phyloP scores from a whole-genome alignment of 2,797 vertebrate genomes.

The Emydoidea blandingii region DNA sequence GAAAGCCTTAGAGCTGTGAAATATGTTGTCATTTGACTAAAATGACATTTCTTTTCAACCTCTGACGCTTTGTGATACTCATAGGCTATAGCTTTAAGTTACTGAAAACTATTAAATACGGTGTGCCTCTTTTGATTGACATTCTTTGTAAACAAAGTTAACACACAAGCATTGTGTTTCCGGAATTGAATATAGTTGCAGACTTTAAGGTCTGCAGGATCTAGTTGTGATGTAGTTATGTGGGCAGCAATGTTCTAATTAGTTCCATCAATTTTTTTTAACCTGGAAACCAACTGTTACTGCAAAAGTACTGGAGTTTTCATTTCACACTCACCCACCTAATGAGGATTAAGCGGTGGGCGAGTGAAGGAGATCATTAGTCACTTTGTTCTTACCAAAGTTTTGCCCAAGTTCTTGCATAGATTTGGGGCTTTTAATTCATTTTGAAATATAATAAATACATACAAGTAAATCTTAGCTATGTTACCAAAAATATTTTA shows the following conservation, averaged over 20 bases:
- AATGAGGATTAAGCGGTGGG: conserved; percentile 2
- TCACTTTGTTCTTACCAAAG: conserved; percentile 7
- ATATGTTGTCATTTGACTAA: neutral
- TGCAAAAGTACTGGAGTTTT: conserved; percentile 26
- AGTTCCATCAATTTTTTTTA: neutral
- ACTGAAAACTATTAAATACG: neutral
- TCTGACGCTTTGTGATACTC: neutral
- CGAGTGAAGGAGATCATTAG: conserved; percentile 57
- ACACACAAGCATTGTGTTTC: neutral
- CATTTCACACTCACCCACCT: conserved; percentile 23
- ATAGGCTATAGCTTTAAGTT: neutral
- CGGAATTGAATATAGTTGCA: neutral
- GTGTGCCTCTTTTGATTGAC: neutral
- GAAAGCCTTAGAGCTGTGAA: neutral
- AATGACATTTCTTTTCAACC: neutral
- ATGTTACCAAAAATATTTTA: neutral
- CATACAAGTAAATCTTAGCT: neutral
- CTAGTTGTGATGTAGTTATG: neutral
- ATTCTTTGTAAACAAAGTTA: neutral
- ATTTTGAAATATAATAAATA: neutral
- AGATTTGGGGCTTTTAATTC: neutral
- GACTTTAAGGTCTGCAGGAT: neutral
- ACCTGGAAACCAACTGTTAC: conserved; percentile 50
- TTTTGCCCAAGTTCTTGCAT: neutral
- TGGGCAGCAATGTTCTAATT: conserved; percentile 39